Conservation (phyloP, 2,113 vertebrate species). For the Passer montanus region DNA sequence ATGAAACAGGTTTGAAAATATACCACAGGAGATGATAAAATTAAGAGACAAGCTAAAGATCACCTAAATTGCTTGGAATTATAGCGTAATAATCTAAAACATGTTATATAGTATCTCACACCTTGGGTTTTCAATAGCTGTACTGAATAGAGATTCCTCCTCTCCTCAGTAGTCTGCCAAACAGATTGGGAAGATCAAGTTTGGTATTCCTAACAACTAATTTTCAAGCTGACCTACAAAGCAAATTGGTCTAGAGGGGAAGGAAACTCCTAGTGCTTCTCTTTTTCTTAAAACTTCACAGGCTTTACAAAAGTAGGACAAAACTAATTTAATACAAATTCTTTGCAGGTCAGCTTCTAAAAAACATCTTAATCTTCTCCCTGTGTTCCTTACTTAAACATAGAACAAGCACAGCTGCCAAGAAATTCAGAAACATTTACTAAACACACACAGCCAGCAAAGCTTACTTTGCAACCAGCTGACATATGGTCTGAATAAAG, state of each 20-base stretch:
- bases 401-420: neutral
- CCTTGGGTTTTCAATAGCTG: neutral
- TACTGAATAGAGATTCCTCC: neutral
- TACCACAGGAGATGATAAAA: accelerated
- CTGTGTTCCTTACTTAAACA: neutral
- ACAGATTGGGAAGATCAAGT: neutral
- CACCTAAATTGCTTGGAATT: neutral
- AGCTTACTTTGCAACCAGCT: neutral
- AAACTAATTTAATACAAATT: neutral
- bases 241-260: neutral
- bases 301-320: neutral
- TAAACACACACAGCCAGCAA: neutral
- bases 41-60: neutral
- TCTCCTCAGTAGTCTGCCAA: neutral
- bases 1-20: neutral
- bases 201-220: neutral
- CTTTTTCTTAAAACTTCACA: neutral
- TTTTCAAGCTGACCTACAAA: neutral
- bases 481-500: neutral
- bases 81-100: neutral
- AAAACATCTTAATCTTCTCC: neutral
- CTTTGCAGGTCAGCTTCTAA: neutral
- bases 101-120: neutral
- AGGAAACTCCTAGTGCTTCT: neutral
- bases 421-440: neutral